Base-by-base conservation (phyloP, 2,797 vertebrate species). In the Alfaro cultratus region DNA sequence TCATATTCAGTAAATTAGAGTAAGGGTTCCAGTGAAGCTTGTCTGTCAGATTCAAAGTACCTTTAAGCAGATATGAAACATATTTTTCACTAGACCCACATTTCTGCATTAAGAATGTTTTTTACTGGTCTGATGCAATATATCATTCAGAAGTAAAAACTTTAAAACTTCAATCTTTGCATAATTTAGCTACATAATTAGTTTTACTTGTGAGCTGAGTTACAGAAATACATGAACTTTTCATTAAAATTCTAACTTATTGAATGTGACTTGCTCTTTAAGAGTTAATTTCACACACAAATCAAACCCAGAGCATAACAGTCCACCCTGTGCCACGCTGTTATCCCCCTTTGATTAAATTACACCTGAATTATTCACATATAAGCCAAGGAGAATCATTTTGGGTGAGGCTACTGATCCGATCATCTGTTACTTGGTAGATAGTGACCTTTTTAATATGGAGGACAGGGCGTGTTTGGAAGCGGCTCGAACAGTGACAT, bases 331-430 rank as follows among this genome's bases (percentile, higher is more conserved):
- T 9, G 7, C 49, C 74, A 74, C 36, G 57, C 83, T 77, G 80
- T 51, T 18, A 8, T 45, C 45, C 18, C 29, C 72, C 29, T 47
- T 57, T 73, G 45, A 83, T 83, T 76, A 85, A 85, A 84, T 67
- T n/a, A 81, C 36, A 21, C 29, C 72, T 91, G 26, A 87, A 91
- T 92, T 81, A 92, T 92, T 91, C 70, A 93, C 55, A n/a, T 16
- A 51, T 72, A 82, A 53, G 6, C 43, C 0, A 68, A 36, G 71
- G 12, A 23, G 51, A 73, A 74, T 53, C 11, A 45, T 81, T 83
- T 85, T 79, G 34, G 53, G 68, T 78, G 80, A 74, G 49, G 55
- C 84, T 81, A 77, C 84, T 87, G 75, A 86, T 86, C 68, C 78
- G 49, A 74, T 84, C 67, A 80, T 51, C 73, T 21, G 70, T 79